A percentile compares a stretch with the other conserved stretches of the same genome.
Evolutionary conservation across 2,797 vertebrate genomes (phyloP).

Genomic region (Thamnophis elegans): DNA sequence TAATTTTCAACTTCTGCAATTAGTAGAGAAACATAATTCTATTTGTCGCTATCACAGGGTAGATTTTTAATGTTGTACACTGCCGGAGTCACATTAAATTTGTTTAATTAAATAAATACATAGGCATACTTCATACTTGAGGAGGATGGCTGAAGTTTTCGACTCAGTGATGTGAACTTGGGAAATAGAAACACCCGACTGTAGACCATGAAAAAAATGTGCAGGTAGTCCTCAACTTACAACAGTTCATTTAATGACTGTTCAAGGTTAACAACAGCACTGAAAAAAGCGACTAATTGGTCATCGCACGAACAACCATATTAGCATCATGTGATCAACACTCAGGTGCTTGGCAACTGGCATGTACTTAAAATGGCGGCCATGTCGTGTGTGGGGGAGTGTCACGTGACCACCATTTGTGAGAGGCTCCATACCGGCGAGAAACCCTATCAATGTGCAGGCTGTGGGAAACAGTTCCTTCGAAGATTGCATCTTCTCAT

Average conservation of each 20-base stretch:
- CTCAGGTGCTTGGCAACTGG: no score
- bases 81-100: background rate
- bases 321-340: no score
- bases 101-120: no score
- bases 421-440: constrained; percentile 6
- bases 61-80: background rate
- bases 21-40: background rate
- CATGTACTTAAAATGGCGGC: no score
- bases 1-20: background rate
- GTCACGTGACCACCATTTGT: no score
- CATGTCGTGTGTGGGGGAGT: no score
- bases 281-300: background rate
- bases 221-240: background rate
- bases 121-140: background rate
- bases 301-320: no score
- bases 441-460: constrained; percentile 1
- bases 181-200: background rate
- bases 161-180: background rate
- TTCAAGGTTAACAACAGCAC: background rate
- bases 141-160: background rate
- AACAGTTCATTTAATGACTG: background rate
- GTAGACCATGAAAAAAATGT: background rate
- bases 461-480: constrained; percentile 1
- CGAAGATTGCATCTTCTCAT: background rate
- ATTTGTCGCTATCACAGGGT: background rate